Evolutionary conservation across 1,140 invertebrate genomes (phyloP).

Genomic region (Drosophila tropicalis): DNA sequence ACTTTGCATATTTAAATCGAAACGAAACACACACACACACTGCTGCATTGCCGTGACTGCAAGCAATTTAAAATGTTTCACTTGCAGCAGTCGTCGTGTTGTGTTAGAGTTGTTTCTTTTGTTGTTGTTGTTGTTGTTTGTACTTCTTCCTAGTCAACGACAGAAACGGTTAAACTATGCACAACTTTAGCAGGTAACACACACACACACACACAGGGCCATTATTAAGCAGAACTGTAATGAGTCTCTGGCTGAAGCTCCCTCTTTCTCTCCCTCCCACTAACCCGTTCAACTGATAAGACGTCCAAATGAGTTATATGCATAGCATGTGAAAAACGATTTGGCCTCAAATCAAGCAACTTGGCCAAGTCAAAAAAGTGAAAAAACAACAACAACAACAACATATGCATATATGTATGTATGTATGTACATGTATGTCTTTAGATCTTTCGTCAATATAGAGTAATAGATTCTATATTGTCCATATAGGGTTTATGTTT

Average conservation of each 20-base stretch:
- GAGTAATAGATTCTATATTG: too few relatives aligned
- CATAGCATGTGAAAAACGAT: constrained; percentile 3
- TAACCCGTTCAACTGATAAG: background rate
- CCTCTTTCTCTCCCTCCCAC: too few relatives aligned
- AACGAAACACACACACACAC: constrained; percentile 16
- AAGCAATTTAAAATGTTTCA: constrained; percentile 55
- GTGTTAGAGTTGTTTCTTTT: constrained; percentile 18
- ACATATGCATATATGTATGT: too few relatives aligned
- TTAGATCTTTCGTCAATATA: too few relatives aligned
- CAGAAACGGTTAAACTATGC: constrained; percentile 33
- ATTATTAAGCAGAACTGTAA: constrained; percentile 1
- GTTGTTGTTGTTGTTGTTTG: constrained; percentile 12
- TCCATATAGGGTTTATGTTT: too few relatives aligned
- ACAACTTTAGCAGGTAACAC: constrained; percentile 19
- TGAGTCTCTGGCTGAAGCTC: background rate
- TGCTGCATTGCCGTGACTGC: constrained; percentile 53
- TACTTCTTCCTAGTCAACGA: constrained; percentile 31
- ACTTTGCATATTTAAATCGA: constrained; percentile 57
- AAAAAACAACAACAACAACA: too few relatives aligned
- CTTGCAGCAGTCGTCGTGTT: constrained; percentile 15
- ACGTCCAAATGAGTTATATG: constrained; percentile 7
- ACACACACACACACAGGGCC: background rate
- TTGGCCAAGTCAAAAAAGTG: too few relatives aligned
- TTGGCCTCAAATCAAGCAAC: background rate
- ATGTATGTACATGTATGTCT: too few relatives aligned